Percentiles rank a stretch among this genome's conserved stretches.
Evolutionary conservation across 2,888 invertebrate species (phyloP).

Genomic region (Folsomia candida): DNA sequence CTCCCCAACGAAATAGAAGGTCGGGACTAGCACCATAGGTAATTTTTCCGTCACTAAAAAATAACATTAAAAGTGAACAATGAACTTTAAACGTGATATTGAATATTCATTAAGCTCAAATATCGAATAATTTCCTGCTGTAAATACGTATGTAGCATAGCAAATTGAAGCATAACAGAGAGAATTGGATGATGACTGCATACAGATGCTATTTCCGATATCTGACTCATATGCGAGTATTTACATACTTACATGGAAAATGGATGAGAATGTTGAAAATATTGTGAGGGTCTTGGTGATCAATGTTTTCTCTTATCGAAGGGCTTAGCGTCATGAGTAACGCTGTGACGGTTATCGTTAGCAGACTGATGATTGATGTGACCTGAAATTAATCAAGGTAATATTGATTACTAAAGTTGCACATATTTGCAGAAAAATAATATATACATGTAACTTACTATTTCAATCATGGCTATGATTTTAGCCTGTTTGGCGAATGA

Average conservation of each 20-base stretch:
- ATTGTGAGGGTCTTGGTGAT: slow-evolving; percentile 24
- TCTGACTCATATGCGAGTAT: too few relatives aligned
- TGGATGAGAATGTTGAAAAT: slow-evolving; percentile 30
- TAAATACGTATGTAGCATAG: too few relatives aligned
- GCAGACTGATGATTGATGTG: slow-evolving; percentile 25
- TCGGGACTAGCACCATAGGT: slow-evolving; percentile 31
- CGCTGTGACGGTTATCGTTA: slow-evolving; percentile 23
- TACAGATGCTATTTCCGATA: not conserved
- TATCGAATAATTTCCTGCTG: too few relatives aligned
- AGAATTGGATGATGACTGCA: too few relatives aligned
- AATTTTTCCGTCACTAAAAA: slow-evolving; percentile 35
- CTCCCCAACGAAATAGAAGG: slow-evolving; percentile 39
- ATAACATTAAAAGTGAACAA: slow-evolving; percentile 3
- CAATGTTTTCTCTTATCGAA: slow-evolving; percentile 24
- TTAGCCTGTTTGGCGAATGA: slow-evolving; percentile 30
- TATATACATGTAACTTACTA: slow-evolving; percentile 25
- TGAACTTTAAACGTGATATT: not conserved
- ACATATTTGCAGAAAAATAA: too few relatives aligned
- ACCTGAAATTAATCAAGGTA: slow-evolving; percentile 16
- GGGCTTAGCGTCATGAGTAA: slow-evolving; percentile 24
- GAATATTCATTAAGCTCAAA: slow-evolving; percentile 13
- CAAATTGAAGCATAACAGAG: too few relatives aligned
- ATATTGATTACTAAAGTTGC: not conserved
- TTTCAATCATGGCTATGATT: slow-evolving; percentile 36
- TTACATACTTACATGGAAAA: slow-evolving; percentile 33